Conservation (phyloP, 2,113 vertebrate species). For the Dasyurus viverrinus region DNA sequence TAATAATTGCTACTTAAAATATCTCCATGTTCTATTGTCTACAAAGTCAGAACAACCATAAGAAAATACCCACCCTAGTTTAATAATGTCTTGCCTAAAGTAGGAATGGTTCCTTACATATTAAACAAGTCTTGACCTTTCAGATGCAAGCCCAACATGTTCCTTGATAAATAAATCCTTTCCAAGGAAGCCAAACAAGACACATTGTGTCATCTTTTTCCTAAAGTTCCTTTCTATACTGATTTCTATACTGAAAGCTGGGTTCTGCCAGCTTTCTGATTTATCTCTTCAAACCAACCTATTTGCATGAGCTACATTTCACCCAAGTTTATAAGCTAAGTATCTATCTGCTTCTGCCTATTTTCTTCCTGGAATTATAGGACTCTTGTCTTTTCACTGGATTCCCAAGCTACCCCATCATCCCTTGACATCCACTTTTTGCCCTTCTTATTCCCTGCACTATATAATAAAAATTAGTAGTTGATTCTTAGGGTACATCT, state of each 20-base stretch:
- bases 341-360: not conserved
- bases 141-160: not conserved
- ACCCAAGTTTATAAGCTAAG: not conserved
- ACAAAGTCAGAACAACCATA: not conserved
- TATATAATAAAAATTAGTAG: not conserved
- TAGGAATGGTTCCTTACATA: not conserved
- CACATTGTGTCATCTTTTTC: not conserved
- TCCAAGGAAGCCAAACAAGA: not conserved
- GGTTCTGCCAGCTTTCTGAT: not conserved
- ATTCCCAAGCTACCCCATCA: not conserved
- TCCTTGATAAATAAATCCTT: not conserved
- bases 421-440: not conserved
- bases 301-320: not conserved
- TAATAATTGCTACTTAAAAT: not conserved
- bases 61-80: not conserved
- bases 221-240: not conserved
- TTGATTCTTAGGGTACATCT: not conserved
- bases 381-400: not conserved
- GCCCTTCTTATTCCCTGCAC: not conserved
- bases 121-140: not conserved
- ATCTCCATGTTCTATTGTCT: not conserved
- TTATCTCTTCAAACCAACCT: not conserved
- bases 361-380: not conserved
- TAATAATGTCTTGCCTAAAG: not conserved
- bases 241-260: too few relatives aligned